Percentiles rank a stretch among this genome's conserved stretches.
These are phyloP conservation scores for Pogonocherus hispidulus DNA, from an alignment of 2,888 invertebrate genomes.

Conservation along the genomic window DNA sequence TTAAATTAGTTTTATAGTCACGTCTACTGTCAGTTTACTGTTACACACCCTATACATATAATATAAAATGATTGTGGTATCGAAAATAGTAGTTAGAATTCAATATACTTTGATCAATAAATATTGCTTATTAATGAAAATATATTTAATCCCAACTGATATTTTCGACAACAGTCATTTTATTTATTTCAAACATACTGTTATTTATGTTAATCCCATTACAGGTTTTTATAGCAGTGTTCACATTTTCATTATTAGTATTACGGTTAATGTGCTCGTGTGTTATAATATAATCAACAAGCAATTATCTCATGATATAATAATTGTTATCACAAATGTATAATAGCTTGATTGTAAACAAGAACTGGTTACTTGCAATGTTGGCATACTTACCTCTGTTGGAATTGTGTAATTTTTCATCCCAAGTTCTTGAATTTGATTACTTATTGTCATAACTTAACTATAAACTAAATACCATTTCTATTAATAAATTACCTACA, in stretches of 20 bases:
- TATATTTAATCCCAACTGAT: background rate
- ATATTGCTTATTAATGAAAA: background rate
- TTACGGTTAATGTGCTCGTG: background rate
- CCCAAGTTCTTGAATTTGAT: no score
- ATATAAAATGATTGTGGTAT: no score
- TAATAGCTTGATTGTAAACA: no score
- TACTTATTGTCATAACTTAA: no score
- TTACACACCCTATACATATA: no score
- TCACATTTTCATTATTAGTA: background rate
- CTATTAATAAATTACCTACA: no score
- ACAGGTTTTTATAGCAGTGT: background rate
- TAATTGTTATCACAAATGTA: no score
- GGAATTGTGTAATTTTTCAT: background rate
- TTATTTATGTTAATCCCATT: background rate
- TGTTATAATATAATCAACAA: background rate
- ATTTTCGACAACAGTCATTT: background rate
- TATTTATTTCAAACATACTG: background rate
- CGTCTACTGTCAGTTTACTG: no score
- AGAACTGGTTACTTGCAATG: background rate
- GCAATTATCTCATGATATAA: background rate
- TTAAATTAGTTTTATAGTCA: no score
- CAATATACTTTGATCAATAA: no score
- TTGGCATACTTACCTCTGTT: background rate
- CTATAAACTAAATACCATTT: no score
- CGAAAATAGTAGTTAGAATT: no score